Evolutionary conservation across 1,140 invertebrate genomes (phyloP).

Genomic region (Nomia melanderi): DNA sequence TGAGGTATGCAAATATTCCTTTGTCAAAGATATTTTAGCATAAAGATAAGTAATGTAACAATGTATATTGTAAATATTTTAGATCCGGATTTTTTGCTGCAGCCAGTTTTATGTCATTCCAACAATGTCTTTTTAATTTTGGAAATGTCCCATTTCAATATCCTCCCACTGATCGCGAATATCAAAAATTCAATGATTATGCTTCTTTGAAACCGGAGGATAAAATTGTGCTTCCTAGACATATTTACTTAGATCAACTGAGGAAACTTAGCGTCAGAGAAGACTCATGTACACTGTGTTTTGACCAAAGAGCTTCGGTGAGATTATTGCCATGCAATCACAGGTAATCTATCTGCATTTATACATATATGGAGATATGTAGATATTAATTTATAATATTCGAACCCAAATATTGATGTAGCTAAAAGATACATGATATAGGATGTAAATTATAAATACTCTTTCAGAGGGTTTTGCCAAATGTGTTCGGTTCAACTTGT

Average conservation of each 20-base stretch:
- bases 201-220: conserved; percentile 87
- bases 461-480: conserved; percentile 91
- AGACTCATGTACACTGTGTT: conserved; percentile 94
- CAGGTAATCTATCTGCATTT: conserved; percentile 81
- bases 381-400: too few species aligned
- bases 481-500: conserved; percentile 89
- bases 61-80: background rate
- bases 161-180: conserved; percentile 86
- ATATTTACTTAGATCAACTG: conserved; percentile 88
- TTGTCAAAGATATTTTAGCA: conserved; percentile 8
- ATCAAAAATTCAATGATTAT: conserved; percentile 90
- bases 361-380: background rate
- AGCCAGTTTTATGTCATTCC: conserved; percentile 97
- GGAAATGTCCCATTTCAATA: conserved; percentile 90
- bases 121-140: conserved; percentile 97
- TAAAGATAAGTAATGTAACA: background rate
- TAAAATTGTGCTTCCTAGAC: conserved; percentile 86
- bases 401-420: background rate
- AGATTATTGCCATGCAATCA: conserved; percentile 91
- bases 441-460: conserved; percentile 37
- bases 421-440: conserved; percentile 3
- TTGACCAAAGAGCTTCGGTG: conserved; percentile 89
- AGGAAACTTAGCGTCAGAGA: conserved; percentile 89
- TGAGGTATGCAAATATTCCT: conserved; percentile 82
- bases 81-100: conserved; percentile 95